phyloP scores from a whole-genome alignment of 2,888 invertebrate genomes.

The Drosophila differens region DNA sequence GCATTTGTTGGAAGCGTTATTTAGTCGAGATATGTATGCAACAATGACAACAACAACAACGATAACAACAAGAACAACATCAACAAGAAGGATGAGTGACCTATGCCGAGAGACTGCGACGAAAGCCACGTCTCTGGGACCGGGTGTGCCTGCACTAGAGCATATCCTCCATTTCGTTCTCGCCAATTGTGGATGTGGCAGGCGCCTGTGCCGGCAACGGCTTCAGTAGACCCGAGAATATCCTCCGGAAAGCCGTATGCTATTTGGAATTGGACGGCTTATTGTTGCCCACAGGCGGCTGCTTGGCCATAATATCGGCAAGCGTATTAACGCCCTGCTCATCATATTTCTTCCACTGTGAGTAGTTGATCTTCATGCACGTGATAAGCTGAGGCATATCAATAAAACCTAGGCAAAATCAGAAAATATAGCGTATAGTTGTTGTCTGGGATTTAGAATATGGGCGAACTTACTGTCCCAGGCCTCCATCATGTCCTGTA shows the following conservation, averaged over 20 bases:
- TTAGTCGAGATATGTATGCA: constrained; percentile 54
- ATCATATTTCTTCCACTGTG: constrained; percentile 95
- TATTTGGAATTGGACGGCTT: constrained; percentile 83
- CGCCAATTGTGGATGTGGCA: constrained; percentile 79
- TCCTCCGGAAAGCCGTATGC: constrained; percentile 84
- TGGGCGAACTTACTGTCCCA: constrained; percentile 92
- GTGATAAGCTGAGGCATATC: constrained; percentile 96
- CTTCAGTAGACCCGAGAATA: constrained; percentile 83
- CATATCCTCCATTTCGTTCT: constrained; percentile 78
- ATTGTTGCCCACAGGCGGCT: constrained; percentile 77
- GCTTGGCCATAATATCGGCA: constrained; percentile 88
- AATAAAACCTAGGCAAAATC: constrained; percentile 90
- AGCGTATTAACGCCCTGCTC: constrained; percentile 91
- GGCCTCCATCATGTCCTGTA: constrained; percentile 98
- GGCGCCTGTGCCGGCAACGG: constrained; percentile 83
- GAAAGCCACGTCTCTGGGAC: constrained; percentile 50
- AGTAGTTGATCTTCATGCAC: constrained; percentile 94
- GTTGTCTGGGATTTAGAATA: constrained; percentile 24
- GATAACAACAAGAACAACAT: constrained; percentile 26
- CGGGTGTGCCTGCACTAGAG: constrained; percentile 75
- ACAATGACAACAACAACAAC: constrained; percentile 36
- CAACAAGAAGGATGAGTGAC: constrained; percentile 8
- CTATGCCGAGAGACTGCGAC: constrained; percentile 71
- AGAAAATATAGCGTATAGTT: neutral
- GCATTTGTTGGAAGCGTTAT: constrained; percentile 50